Evolutionary conservation across 2,888 invertebrate genomes (phyloP).

Genomic region (Cantharis rustica): DNA sequence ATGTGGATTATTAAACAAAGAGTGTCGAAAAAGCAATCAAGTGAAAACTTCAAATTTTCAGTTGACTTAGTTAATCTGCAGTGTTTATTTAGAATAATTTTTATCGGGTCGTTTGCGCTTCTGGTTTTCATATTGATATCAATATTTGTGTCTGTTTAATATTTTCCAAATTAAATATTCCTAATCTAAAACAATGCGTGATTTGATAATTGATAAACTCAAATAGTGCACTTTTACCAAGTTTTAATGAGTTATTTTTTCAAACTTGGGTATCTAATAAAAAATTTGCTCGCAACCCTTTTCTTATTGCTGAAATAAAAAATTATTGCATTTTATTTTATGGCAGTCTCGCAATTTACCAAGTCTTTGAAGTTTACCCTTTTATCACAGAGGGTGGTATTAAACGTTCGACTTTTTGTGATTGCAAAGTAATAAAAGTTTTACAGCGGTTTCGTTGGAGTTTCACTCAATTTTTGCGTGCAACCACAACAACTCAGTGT

Average conservation of each 20-base stretch:
- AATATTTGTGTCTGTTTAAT: slow-evolving; percentile 1
- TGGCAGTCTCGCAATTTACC: background rate
- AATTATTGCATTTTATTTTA: background rate
- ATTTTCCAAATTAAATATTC: background rate
- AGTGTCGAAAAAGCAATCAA: background rate
- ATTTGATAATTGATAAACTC: background rate
- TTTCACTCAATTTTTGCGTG: background rate
- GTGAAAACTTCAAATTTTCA: background rate
- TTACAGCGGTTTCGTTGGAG: background rate
- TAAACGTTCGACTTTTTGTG: background rate
- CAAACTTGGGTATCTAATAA: background rate
- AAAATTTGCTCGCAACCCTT: slow-evolving; percentile 4
- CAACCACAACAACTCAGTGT: background rate
- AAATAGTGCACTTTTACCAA: background rate
- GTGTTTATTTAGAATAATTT: background rate
- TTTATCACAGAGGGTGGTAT: background rate
- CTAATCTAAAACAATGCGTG: background rate
- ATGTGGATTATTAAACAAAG: background rate
- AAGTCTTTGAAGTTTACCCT: slow-evolving; percentile 3
- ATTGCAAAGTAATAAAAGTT: slow-evolving; percentile 2
- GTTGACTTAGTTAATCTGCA: background rate
- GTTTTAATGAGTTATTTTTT: background rate
- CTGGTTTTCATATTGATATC: background rate
- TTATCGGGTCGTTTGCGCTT: background rate
- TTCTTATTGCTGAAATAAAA: slow-evolving; percentile 12